Conservation (phyloP, 2,797 vertebrate genomes). For the Paramormyrops hopkinsi region DNA sequence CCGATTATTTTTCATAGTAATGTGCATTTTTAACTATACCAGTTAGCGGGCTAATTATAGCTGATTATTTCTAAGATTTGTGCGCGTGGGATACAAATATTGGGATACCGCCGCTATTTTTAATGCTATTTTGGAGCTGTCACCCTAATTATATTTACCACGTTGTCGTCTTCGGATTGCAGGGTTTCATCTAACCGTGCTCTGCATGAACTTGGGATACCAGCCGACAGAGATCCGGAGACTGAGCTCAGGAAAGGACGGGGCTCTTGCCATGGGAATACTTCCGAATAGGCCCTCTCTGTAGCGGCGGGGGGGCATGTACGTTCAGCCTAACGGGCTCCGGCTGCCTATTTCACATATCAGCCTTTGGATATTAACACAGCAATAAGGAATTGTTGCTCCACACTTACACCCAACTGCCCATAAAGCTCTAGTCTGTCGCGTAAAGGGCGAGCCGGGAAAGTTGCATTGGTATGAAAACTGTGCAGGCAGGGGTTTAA, state of each 20-base stretch:
- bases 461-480: background rate
- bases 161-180: background rate
- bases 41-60: background rate
- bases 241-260: conserved; percentile 50
- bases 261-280: conserved; percentile 38
- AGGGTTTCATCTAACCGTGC: conserved; percentile 23
- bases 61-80: background rate
- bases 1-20: conserved; percentile 12
- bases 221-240: conserved; percentile 32
- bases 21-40: background rate
- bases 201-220: conserved; percentile 25
- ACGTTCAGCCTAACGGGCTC: background rate
- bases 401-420: background rate
- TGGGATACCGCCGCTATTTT: background rate
- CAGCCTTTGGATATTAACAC: background rate
- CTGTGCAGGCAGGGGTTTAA: background rate
- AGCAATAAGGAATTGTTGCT: background rate
- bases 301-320: conserved; percentile 16
- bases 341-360: background rate
- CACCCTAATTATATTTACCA: background rate
- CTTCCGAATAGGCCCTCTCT: conserved; percentile 33
- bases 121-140: background rate
- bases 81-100: background rate
- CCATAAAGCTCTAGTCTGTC: background rate
- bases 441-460: background rate